Evolutionary conservation across 2,797 vertebrate species (phyloP).

Genomic region (Sebastes umbrosus): DNA sequence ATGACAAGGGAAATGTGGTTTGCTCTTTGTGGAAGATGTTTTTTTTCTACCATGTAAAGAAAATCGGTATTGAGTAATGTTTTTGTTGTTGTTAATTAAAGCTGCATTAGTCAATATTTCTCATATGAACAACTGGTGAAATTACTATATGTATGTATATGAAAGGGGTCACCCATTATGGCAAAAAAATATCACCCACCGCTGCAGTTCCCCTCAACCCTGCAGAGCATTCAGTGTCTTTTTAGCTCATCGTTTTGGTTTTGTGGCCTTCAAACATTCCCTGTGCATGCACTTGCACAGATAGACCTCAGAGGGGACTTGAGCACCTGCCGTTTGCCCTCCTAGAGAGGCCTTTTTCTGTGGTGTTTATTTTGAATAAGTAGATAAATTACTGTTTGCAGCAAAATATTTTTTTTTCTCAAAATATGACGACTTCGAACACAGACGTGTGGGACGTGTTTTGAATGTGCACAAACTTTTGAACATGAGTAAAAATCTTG

Average conservation of each 20-base stretch:
- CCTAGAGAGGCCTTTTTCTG: background rate
- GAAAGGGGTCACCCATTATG: background rate
- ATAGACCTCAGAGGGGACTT: background rate
- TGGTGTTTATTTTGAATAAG: too few relatives aligned
- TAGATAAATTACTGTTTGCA: too few relatives aligned
- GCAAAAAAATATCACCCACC: background rate
- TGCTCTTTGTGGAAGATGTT: background rate
- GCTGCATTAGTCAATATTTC: background rate
- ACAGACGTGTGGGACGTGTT: too few relatives aligned
- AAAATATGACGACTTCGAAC: too few relatives aligned
- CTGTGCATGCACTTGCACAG: background rate
- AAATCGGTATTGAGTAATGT: too few relatives aligned
- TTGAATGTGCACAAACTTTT: too few relatives aligned
- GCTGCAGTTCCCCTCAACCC: background rate
- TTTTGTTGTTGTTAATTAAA: conserved; percentile 1
- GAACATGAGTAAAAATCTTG: too few relatives aligned
- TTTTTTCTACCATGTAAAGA: background rate
- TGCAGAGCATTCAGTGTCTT: background rate
- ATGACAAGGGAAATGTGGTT: background rate
- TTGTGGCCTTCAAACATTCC: background rate
- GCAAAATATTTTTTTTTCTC: too few relatives aligned
- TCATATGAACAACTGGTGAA: background rate
- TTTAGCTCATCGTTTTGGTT: background rate
- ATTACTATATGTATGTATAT: background rate
- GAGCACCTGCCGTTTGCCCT: background rate